Evolutionary conservation across 2,888 invertebrate genomes (phyloP).

Genomic region (Autographa gamma): DNA sequence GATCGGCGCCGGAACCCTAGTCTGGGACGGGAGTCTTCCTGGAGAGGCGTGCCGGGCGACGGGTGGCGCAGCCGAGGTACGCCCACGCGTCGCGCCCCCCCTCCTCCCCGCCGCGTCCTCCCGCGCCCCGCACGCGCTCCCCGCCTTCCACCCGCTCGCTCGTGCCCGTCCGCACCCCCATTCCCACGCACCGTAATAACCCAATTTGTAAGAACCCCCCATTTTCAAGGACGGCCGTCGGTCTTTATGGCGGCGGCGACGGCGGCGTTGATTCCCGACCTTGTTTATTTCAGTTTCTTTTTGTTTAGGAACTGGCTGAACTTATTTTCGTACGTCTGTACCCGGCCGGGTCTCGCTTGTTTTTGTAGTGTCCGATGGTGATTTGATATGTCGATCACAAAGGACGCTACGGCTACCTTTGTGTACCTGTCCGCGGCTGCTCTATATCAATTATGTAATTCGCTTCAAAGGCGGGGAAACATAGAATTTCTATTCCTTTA

Average conservation of each 20-base stretch:
- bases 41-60: slow-evolving; percentile 85
- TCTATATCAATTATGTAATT: slow-evolving; percentile 74
- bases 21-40: slow-evolving; percentile 86
- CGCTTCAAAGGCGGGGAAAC: slow-evolving; percentile 68
- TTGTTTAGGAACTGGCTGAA: slow-evolving; percentile 87
- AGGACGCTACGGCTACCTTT: slow-evolving; percentile 63
- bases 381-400: slow-evolving; percentile 70
- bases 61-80: slow-evolving; percentile 85
- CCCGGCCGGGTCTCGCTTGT: slow-evolving; percentile 78
- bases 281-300: slow-evolving; percentile 89
- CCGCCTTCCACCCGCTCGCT: slow-evolving; percentile 80
- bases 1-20: slow-evolving; percentile 87
- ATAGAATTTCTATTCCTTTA: slow-evolving; percentile 71
- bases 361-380: slow-evolving; percentile 72
- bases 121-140: slow-evolving; percentile 72
- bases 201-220: slow-evolving; percentile 89
- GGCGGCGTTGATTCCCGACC: slow-evolving; percentile 89
- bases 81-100: slow-evolving; percentile 76
- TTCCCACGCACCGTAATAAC: slow-evolving; percentile 87
- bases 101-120: slow-evolving; percentile 59
- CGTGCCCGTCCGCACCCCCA: slow-evolving; percentile 80
- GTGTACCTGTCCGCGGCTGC: slow-evolving; percentile 60
- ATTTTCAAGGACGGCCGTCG: slow-evolving; percentile 89
- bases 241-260: slow-evolving; percentile 88
- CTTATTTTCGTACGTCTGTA: slow-evolving; percentile 85